Conservation (phyloP, 2,797 vertebrate species). For the Cynopterus sphinx region DNA sequence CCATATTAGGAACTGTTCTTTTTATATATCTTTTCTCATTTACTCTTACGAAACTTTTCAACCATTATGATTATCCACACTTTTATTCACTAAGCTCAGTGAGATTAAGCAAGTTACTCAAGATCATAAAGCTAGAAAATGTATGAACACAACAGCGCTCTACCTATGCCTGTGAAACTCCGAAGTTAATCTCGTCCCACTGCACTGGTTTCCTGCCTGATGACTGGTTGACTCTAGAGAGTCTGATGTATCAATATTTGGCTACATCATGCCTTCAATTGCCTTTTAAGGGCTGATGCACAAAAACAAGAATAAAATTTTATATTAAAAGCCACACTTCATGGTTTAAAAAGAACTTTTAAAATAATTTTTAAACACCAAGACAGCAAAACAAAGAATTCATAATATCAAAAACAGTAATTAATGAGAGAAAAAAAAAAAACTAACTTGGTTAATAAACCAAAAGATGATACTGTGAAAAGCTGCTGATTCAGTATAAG, state of each 20-base stretch:
- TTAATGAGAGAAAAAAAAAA: constrained; percentile 24
- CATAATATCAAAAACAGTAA: not conserved
- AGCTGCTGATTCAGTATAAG: not conserved
- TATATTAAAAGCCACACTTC: not conserved
- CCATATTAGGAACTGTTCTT: not conserved
- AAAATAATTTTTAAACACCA: constrained; percentile 7
- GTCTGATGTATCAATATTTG: not conserved
- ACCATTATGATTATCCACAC: not conserved
- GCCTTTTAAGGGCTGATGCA: not conserved
- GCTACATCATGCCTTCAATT: not conserved
- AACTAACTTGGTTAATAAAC: not conserved
- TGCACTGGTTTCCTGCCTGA: not conserved
- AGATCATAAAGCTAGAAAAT: not conserved
- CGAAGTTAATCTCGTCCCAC: not conserved
- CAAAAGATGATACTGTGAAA: not conserved
- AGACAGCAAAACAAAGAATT: not conserved
- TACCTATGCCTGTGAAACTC: not conserved
- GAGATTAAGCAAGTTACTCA: not conserved
- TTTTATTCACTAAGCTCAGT: not conserved
- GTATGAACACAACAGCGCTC: not conserved
- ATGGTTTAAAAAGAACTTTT: not conserved
- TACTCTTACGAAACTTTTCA: not conserved
- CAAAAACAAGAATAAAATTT: not conserved
- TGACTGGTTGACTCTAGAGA: not conserved
- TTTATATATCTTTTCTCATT: not conserved